These are phyloP conservation scores for Stichodactyla helianthus DNA, from an alignment of 64 coral and sea anemone genomes.

Conservation along the genomic window DNA sequence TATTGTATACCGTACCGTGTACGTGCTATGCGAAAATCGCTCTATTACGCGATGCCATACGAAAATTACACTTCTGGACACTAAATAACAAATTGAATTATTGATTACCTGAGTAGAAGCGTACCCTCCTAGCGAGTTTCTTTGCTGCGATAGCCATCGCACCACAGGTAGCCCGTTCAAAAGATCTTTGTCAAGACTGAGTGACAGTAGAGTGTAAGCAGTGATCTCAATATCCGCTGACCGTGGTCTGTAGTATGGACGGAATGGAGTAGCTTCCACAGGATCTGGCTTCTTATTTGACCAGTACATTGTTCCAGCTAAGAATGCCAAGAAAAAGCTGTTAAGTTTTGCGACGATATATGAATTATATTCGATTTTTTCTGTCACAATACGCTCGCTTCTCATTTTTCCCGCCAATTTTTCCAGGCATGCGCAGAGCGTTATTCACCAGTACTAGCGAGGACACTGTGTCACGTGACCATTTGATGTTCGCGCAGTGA, in stretches of 20 bases:
- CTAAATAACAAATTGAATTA: neutral
- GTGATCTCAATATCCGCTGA: conserved; percentile 95
- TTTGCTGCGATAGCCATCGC: conserved; percentile 81
- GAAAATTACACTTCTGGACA: too few relatives aligned
- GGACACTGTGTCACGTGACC: too few relatives aligned
- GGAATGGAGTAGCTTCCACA: conserved; percentile 30
- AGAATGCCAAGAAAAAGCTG: neutral
- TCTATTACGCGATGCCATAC: too few relatives aligned
- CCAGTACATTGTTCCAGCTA: conserved; percentile 83
- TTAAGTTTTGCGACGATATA: neutral
- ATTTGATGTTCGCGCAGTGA: too few relatives aligned
- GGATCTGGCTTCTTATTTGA: conserved; percentile 13
- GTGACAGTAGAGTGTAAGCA: conserved; percentile 58
- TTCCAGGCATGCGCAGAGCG: too few relatives aligned
- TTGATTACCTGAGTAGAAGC: conserved; percentile 68
- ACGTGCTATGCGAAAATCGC: too few relatives aligned
- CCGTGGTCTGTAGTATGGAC: conserved; percentile 76
- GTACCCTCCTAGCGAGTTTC: conserved; percentile 83
- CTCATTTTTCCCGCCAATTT: too few relatives aligned
- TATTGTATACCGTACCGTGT: too few relatives aligned
- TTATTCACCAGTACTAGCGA: too few relatives aligned
- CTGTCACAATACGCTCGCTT: neutral
- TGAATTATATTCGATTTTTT: neutral
- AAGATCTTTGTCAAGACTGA: conserved; percentile 37
- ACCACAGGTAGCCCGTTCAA: conserved; percentile 50